Base-by-base conservation (phyloP, 2,888 invertebrate species). In the Epistrophe eligans region DNA sequence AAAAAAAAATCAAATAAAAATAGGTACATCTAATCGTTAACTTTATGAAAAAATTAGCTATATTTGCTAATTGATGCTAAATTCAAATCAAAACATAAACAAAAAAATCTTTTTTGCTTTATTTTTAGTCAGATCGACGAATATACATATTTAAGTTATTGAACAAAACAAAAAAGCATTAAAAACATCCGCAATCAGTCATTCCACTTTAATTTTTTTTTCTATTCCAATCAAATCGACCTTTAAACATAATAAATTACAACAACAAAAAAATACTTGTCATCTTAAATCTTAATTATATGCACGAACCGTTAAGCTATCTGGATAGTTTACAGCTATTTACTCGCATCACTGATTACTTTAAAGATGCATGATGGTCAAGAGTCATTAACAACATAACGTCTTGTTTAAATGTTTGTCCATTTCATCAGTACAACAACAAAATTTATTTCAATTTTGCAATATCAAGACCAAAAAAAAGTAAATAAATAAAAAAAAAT, bases 401-500 rank as follows among this genome's bases (percentile, higher is more conserved):
- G 57, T 17, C 57, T 83, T 66, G 72, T 79, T 77, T 73, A 55
- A 60, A 60, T 35, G 32, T 52, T 67, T 40, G 45, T 45, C 79
- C 32, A 24, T 50, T 45, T 73, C 32, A 24, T 50, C 79, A 43
- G 13, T 19, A 24, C 52, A 52, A 24, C 24, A 24, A 24, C 40
- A 40, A 38, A 55, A 35, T 52, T 58, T 40, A 73, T 45, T 48
- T 13, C 0, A 52, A 32, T 81, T 85, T 77, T 55, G 67, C 77
- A 85, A 85, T 28, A 60, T 66, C 50, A 60, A 62, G 9, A 60
- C 45, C 50, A 60, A 48, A 13, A 67, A 50, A 58, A 76, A 84
- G 72, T 66, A 79, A 76, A 71, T 57, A 57, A 10, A 71, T 17
- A 50, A 52, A 58, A 72, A 85, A 81, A 85, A 85, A 77, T 85